Base-by-base conservation (phyloP, 1,140 invertebrate species). In the Halesus radiatus region DNA sequence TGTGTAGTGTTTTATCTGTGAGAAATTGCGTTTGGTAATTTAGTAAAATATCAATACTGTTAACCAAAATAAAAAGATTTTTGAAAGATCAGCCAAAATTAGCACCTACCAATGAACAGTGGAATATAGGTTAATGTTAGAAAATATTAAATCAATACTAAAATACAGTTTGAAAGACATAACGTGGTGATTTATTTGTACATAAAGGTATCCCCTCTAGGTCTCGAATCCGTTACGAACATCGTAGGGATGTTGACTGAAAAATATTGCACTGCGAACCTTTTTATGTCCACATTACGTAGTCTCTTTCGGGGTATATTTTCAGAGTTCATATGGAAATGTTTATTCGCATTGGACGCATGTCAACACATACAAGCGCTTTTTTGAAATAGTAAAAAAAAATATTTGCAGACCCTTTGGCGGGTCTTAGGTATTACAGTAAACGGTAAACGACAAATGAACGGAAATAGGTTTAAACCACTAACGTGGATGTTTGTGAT, bases 231-330 rank as follows among this genome's bases (percentile, higher is more conserved):
- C 37, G 37, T 45, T 13, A 45, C 37, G 37, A 45, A 13, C 62
- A 20, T 72, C 45, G 68, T 20, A 22, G 45, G 68, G 68, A 23
- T 72, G 68, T 72, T 72, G 68, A 72, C 68, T 72, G 45, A 50
- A 52, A 72, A 72, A 72, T 72, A 72, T 72, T 72, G 68, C 68
- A 72, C 68, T 52, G 8, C n/a, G 68, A 72, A 72, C 68, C 68
- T 72, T 72, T 72, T 72, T 72, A 72, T 72, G 29, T 72, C 23
- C 68, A 45, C 23, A 22, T 32, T 66, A 66, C 26, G n/a, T 45
- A 66, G 62, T 22, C 62, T 66, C 62, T 66, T 66, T 66, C 26
- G 16, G 62, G 62, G n/a, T 29, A 29, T 37, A 66, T 32, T 26
- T 66, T 66, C 3, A 16, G 8, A 32, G 62, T 29, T n/a, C 15